Percentiles rank a stretch among this genome's conserved stretches.
phyloP scores from a whole-genome alignment of 2,797 vertebrate species.

The Crocidura indochinensis region DNA sequence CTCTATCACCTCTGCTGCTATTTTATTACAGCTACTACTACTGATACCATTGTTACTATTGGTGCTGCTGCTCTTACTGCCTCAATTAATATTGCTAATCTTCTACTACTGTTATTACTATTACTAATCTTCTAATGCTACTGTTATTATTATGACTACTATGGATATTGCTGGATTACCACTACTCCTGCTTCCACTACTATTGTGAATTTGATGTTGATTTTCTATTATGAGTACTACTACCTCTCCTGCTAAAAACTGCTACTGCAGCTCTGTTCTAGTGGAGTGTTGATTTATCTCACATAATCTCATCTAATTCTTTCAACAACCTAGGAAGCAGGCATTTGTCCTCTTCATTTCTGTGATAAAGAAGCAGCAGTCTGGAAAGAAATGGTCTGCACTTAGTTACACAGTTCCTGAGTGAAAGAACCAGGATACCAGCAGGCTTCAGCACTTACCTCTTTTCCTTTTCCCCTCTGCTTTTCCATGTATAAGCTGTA shows the following conservation, averaged over 20 bases:
- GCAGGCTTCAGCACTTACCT: not conserved
- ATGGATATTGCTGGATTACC: not conserved
- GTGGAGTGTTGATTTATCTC: not conserved
- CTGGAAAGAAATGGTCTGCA: not conserved
- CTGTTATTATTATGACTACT: not conserved
- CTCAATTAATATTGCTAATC: not conserved
- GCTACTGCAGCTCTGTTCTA: not conserved
- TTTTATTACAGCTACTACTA: accelerated
- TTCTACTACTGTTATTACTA: accelerated
- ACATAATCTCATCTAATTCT: not conserved
- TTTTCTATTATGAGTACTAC: too few species aligned
- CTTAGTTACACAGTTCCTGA: not conserved
- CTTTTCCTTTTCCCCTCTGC: constrained; percentile 2
- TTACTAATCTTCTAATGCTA: not conserved
- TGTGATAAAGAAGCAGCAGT: constrained; percentile 12
- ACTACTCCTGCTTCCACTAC: not conserved
- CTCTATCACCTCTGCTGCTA: not conserved
- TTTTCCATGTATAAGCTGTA: constrained; percentile 12
- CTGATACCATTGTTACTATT: not conserved
- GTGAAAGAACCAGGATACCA: not conserved
- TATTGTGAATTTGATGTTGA: not conserved
- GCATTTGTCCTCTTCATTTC: not conserved
- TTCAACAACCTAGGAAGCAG: not conserved
- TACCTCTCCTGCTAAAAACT: too few species aligned
- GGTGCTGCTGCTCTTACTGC: not conserved